Percentiles rank a stretch among this genome's conserved stretches.
Evolutionary conservation across 2,113 vertebrate species (phyloP).

Genomic region (Strix uralensis): DNA sequence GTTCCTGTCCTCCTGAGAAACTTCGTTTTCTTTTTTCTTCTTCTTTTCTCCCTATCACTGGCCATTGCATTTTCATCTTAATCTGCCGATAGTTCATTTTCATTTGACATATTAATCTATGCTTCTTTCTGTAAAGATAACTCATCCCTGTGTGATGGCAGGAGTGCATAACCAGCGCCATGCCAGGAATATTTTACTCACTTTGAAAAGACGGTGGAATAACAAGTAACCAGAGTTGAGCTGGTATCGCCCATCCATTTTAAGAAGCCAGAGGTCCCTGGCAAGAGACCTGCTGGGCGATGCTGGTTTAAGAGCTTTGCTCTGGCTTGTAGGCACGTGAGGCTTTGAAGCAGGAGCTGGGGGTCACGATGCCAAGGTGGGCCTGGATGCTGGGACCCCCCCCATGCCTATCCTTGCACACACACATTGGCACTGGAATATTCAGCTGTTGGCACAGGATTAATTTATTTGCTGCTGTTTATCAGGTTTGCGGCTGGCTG

Average conservation of each 20-base stretch:
- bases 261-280: neutral
- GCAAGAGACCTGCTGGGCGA: accelerated
- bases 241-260: neutral
- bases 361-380: neutral
- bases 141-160: slow-evolving; percentile 16
- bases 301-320: neutral
- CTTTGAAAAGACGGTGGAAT: neutral
- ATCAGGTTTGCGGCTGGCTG: neutral
- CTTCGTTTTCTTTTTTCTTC: neutral
- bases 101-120: slow-evolving; percentile 60
- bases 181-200: slow-evolving; percentile 32
- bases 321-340: neutral
- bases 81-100: slow-evolving; percentile 55
- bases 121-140: slow-evolving; percentile 51
- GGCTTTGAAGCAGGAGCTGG: neutral
- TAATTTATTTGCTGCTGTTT: slow-evolving; percentile 18
- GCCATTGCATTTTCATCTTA: slow-evolving; percentile 14
- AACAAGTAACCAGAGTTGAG: neutral
- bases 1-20: neutral
- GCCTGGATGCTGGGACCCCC: neutral
- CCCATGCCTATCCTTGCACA: neutral
- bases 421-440: neutral
- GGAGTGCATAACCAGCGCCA: slow-evolving; percentile 9
- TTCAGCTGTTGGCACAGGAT: neutral
- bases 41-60: neutral